phyloP scores from a whole-genome alignment of 2,888 invertebrate genomes.

The Drosophila lutescens region DNA sequence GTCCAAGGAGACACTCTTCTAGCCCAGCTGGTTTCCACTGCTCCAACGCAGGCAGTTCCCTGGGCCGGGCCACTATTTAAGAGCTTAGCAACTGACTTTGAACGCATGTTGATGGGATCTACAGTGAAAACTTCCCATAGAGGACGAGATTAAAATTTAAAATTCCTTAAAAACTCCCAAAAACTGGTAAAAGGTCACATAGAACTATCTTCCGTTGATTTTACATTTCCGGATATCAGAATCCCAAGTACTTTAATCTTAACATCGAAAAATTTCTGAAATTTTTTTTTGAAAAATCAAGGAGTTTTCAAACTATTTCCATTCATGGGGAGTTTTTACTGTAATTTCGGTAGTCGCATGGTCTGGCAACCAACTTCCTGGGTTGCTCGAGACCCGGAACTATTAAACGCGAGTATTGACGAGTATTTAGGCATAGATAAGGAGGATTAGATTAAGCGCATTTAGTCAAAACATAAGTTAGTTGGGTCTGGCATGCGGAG shows the following conservation, averaged over 20 bases:
- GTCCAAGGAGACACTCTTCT: slow-evolving; percentile 93
- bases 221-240: too few species aligned
- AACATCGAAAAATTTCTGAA: too few species aligned
- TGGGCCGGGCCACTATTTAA: slow-evolving; percentile 48
- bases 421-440: slow-evolving; percentile 40
- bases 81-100: slow-evolving; percentile 75
- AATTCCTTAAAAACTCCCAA: too few species aligned
- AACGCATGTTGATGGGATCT: slow-evolving; percentile 14
- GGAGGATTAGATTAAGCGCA: slow-evolving; percentile 46
- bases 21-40: slow-evolving; percentile 82
- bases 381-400: slow-evolving; percentile 47
- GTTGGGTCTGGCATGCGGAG: slow-evolving; percentile 22
- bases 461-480: slow-evolving; percentile 41
- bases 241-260: too few species aligned
- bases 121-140: slow-evolving; percentile 22
- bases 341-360: slow-evolving; percentile 12
- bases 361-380: slow-evolving; percentile 43
- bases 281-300: too few species aligned
- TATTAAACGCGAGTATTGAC: slow-evolving; percentile 30
- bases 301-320: too few species aligned
- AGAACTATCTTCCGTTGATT: too few species aligned
- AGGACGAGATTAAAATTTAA: neutral
- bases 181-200: neutral
- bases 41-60: slow-evolving; percentile 54
- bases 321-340: slow-evolving; percentile 21